phyloP scores from a whole-genome alignment of 2,888 invertebrate species.

The Drosophila imparisetae region DNA sequence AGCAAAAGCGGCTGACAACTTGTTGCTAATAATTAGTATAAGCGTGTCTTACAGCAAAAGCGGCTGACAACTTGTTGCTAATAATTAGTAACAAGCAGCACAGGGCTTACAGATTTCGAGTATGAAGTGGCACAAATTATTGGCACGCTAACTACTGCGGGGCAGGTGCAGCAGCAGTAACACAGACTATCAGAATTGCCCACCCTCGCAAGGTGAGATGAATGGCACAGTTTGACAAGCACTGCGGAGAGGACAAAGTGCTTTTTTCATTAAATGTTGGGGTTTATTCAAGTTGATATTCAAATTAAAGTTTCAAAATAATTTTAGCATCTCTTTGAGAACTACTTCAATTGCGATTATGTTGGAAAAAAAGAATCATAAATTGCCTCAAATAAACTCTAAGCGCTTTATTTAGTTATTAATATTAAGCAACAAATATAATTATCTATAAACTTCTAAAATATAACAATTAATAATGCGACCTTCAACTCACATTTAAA shows the following conservation, averaged over 20 bases:
- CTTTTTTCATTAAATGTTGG: no score
- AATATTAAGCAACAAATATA: background rate
- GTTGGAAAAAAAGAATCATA: background rate
- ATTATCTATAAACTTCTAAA: background rate
- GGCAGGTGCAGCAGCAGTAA: background rate
- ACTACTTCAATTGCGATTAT: background rate
- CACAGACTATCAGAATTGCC: conserved; percentile 24
- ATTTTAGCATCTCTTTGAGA: background rate
- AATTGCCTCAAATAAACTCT: background rate
- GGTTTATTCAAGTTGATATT: background rate
- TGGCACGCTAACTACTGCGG: conserved; percentile 15
- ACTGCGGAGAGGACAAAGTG: background rate
- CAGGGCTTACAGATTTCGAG: conserved; percentile 5
- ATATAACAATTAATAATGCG: background rate
- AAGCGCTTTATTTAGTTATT: background rate
- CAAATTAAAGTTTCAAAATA: background rate
- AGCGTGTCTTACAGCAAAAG: conserved; percentile 42
- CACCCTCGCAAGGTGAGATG: conserved; percentile 36
- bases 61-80: conserved; percentile 45
- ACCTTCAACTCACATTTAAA: background rate
- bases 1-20: conserved; percentile 31
- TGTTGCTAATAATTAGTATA: conserved; percentile 18
- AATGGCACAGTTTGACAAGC: conserved; percentile 12
- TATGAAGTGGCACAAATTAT: conserved; percentile 37
- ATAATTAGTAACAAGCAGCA: background rate